Conservation (phyloP, 2,113 vertebrate species). For the Gasterosteus nipponicus region DNA sequence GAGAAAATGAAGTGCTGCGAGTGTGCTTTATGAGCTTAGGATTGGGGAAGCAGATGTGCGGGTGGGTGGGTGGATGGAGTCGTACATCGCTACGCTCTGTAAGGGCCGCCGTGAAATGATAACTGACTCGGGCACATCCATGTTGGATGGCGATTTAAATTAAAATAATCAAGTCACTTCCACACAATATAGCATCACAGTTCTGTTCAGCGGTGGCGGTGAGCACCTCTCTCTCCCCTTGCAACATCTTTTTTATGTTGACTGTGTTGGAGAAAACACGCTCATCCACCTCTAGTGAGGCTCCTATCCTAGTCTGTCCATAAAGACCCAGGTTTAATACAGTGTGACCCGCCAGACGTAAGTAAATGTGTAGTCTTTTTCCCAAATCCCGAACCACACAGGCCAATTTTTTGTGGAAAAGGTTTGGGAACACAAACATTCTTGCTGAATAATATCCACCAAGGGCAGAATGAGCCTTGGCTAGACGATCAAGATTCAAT, state of each 20-base stretch:
- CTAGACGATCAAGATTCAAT: constrained; percentile 18
- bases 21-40: constrained; percentile 11
- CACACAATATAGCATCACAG: constrained; percentile 35
- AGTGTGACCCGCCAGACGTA: constrained; percentile 28
- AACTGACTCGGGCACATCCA: constrained; percentile 18
- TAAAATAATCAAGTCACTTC: constrained; percentile 63
- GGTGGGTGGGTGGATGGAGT: background rate
- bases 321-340: constrained; percentile 43
- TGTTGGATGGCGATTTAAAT: constrained; percentile 63
- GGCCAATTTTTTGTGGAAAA: constrained; percentile 36
- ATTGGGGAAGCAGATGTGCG: background rate
- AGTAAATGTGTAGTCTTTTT: constrained; percentile 24
- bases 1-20: constrained; percentile 14
- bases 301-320: constrained; percentile 17
- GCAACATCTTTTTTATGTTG: constrained; percentile 17
- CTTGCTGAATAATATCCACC: constrained; percentile 24
- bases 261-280: constrained; percentile 29
- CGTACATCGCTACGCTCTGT: constrained; percentile 29
- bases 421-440: constrained; percentile 10
- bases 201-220: constrained; percentile 49
- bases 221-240: constrained; percentile 57
- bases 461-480: constrained; percentile 11
- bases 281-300: background rate
- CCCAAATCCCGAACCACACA: background rate
- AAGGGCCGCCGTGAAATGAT: constrained; percentile 36